These are phyloP conservation scores for Tetraodon nigroviridis DNA, from an alignment of 2,113 vertebrate species.

Conservation along the genomic window DNA sequence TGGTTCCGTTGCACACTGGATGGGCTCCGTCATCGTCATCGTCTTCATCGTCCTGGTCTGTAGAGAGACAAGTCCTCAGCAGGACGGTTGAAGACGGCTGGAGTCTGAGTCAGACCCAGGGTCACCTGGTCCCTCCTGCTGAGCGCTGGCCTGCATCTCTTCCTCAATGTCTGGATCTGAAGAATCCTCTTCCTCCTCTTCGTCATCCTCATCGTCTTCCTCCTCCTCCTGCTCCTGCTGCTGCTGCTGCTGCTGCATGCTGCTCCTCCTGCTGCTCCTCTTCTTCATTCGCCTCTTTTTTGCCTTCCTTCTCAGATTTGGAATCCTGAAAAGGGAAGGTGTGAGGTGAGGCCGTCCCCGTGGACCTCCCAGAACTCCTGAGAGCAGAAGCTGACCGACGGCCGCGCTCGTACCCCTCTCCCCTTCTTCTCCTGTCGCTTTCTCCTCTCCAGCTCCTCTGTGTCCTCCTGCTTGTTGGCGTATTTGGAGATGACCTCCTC, in stretches of 20 bases:
- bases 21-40: slow-evolving; percentile 41
- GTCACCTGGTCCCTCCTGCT: slow-evolving; percentile 66
- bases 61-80: not conserved
- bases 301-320: slow-evolving; percentile 39
- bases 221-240: not conserved
- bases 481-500: slow-evolving; percentile 83
- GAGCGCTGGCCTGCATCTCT: slow-evolving; percentile 74
- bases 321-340: slow-evolving; percentile 9
- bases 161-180: slow-evolving; percentile 82
- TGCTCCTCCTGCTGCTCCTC: slow-evolving; percentile 7
- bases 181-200: slow-evolving; percentile 74
- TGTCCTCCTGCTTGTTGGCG: slow-evolving; percentile 77
- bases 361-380: too few relatives aligned
- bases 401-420: slow-evolving; percentile 61
- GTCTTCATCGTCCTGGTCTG: slow-evolving; percentile 51
- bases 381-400: not conserved
- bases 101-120: too few relatives aligned
- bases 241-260: too few relatives aligned
- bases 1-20: not conserved
- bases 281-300: slow-evolving; percentile 30
- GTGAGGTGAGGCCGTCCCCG: not conserved
- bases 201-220: slow-evolving; percentile 63
- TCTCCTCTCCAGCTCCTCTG: slow-evolving; percentile 72
- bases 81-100: too few relatives aligned
- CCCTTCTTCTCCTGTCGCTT: slow-evolving; percentile 60